Conservation (phyloP, 2,888 invertebrate genomes). For the Meta bourneti region DNA sequence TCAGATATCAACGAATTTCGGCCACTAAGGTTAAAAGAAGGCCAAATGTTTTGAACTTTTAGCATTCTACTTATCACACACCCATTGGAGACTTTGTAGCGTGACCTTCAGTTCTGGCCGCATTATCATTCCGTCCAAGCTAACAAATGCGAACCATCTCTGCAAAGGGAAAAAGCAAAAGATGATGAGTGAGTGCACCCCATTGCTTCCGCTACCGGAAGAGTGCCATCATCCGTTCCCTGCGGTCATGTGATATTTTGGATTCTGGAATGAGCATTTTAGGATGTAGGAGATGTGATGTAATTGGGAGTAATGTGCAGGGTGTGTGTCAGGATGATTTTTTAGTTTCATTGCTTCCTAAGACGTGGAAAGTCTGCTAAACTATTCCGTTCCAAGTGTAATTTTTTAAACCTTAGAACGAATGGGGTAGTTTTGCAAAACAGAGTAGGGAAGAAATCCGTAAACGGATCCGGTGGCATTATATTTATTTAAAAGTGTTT, state of each 20-base stretch:
- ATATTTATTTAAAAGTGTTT: too few relatives aligned
- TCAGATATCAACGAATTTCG: not conserved
- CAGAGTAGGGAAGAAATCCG: not conserved
- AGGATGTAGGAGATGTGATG: conserved; percentile 42
- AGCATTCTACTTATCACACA: too few relatives aligned
- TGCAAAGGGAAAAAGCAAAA: conserved; percentile 23
- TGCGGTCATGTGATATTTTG: conserved; percentile 46
- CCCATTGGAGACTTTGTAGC: too few relatives aligned
- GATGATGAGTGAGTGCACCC: conserved; percentile 42
- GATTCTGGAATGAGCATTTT: conserved; percentile 37
- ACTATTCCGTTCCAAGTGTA: not conserved
- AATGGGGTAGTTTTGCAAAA: not conserved
- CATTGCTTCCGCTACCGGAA: conserved; percentile 48
- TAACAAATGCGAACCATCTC: conserved; percentile 29
- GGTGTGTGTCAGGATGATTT: conserved; percentile 24
- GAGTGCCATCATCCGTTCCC: conserved; percentile 36
- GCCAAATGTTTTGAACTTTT: not conserved
- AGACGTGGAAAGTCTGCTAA: not conserved
- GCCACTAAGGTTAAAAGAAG: not conserved
- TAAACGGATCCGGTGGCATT: too few relatives aligned
- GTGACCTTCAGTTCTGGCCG: conserved; percentile 7
- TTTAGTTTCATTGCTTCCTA: conserved; percentile 8
- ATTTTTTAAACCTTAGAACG: conserved; percentile 18
- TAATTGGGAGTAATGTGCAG: conserved; percentile 37
- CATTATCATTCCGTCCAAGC: conserved; percentile 10